These are phyloP conservation scores for Lontra canadensis DNA, from an alignment of 2,113 vertebrate species.

Conservation along the genomic window DNA sequence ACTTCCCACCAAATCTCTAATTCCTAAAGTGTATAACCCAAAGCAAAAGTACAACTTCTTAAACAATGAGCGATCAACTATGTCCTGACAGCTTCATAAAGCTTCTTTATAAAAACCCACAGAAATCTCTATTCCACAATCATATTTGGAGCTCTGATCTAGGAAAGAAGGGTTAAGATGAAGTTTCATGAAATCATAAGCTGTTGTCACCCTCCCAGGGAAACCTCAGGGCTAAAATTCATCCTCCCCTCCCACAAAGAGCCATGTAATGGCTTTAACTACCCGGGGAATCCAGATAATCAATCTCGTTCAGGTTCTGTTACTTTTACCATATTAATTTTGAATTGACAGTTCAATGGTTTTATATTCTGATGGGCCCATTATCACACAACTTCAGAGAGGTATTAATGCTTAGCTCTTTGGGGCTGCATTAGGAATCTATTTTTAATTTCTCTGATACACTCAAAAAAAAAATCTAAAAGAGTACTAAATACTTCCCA, in stretches of 20 bases:
- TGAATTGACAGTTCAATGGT: slow-evolving; percentile 23
- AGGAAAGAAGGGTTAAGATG: not conserved
- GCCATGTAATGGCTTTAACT: not conserved
- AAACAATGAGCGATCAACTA: not conserved
- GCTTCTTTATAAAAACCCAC: slow-evolving; percentile 22
- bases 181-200: slow-evolving; percentile 29
- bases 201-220: not conserved
- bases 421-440: not conserved
- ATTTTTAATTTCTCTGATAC: slow-evolving; percentile 39
- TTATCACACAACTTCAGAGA: not conserved
- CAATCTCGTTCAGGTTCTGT: not conserved
- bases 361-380: not conserved
- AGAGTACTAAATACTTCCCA: not conserved
- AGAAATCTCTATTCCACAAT: slow-evolving; percentile 29
- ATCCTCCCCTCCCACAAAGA: slow-evolving; percentile 28
- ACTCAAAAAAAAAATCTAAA: not conserved
- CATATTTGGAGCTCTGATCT: not conserved
- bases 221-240: slow-evolving; percentile 15
- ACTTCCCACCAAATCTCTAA: not conserved
- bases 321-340: slow-evolving; percentile 45
- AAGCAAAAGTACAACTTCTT: slow-evolving; percentile 1
- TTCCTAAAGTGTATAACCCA: not conserved
- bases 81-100: not conserved
- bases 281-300: not conserved
- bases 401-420: not conserved